Percentiles rank a stretch among this genome's conserved stretches.
These are phyloP conservation scores for Zosterops borbonicus DNA, from an alignment of 2,113 vertebrate genomes.

Conservation along the genomic window DNA sequence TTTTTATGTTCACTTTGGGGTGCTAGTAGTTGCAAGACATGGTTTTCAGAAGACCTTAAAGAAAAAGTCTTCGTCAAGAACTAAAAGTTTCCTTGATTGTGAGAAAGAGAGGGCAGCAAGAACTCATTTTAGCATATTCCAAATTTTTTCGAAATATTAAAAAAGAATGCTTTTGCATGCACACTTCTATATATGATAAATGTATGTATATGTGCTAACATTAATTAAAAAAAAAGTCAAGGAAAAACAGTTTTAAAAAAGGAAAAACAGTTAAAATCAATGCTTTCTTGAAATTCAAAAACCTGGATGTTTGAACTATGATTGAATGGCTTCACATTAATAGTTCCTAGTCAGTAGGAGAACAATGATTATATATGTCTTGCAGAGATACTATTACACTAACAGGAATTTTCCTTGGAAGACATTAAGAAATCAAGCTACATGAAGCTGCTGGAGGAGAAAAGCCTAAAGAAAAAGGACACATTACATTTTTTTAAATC, in stretches of 20 bases:
- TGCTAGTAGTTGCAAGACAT: not conserved
- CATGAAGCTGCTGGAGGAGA: not conserved
- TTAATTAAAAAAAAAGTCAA: not conserved
- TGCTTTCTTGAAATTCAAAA: not conserved
- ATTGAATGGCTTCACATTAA: not conserved
- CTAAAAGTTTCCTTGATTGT: not conserved
- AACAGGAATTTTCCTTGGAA: not conserved
- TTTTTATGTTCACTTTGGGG: not conserved
- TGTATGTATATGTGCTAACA: rapidly evolving
- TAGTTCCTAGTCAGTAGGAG: not conserved
- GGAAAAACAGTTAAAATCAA: not conserved
- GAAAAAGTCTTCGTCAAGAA: not conserved
- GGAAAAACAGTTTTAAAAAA: not conserved
- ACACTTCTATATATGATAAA: not conserved
- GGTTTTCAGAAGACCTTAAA: not conserved
- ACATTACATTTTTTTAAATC: not conserved
- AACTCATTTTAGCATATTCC: not conserved
- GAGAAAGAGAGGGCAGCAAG: not conserved
- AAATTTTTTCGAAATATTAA: not conserved
- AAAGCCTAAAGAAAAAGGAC: not conserved
- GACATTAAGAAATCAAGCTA: not conserved
- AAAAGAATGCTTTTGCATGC: not conserved
- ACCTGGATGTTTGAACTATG: not conserved
- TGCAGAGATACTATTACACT: not conserved
- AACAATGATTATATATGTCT: not conserved